Percentiles rank a stretch among this genome's conserved stretches.
Evolutionary conservation across 2,113 vertebrate species (phyloP).

Genomic region (Eulemur macaco): DNA sequence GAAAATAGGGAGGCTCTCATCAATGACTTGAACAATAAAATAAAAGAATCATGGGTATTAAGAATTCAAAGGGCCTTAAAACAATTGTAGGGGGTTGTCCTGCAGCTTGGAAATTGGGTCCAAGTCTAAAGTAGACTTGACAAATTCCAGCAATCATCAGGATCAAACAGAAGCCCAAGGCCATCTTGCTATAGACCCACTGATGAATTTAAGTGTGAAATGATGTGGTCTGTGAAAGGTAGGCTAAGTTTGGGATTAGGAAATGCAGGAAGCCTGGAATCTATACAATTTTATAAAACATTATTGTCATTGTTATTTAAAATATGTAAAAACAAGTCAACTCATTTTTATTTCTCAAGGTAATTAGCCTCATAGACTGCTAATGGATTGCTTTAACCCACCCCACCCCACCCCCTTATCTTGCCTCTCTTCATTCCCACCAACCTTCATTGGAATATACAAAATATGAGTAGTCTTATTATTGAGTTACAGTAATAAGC

Average conservation of each 20-base stretch:
- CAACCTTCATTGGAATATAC: background rate
- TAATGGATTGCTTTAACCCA: background rate
- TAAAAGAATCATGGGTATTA: background rate
- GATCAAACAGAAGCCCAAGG: background rate
- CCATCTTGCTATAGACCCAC: background rate
- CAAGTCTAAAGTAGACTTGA: background rate
- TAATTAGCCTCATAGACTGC: background rate
- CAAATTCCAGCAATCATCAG: background rate
- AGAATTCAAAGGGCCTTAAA: background rate
- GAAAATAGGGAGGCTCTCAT: background rate
- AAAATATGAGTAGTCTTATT: background rate
- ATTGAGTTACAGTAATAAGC: background rate
- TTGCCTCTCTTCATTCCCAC: background rate
- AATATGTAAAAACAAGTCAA: background rate
- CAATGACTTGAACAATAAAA: background rate
- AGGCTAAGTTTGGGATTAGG: background rate
- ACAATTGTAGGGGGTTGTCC: background rate
- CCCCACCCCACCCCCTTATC: too few relatives aligned
- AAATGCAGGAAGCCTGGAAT: background rate
- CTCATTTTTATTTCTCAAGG: background rate
- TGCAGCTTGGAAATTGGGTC: background rate
- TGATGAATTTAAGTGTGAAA: background rate
- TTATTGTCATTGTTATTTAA: conserved; percentile 9
- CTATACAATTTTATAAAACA: background rate
- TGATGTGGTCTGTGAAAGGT: background rate